These are phyloP conservation scores for Rhysida immarginata DNA, from an alignment of 1,140 invertebrate genomes.

Conservation along the genomic window DNA sequence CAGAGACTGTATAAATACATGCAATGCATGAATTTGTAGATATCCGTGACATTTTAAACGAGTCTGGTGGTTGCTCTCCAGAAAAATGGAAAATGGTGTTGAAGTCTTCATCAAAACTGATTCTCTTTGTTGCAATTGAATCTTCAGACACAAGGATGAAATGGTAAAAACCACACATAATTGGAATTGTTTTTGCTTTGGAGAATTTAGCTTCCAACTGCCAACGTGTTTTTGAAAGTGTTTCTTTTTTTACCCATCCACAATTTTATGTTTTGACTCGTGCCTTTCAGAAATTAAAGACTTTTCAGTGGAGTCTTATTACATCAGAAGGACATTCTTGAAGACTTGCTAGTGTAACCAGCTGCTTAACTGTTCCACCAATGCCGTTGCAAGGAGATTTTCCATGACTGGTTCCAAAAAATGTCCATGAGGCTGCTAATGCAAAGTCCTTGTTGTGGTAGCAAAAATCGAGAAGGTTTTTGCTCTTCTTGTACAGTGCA, in stretches of 20 bases:
- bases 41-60: not conserved
- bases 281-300: not conserved
- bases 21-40: not conserved
- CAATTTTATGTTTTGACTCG: not conserved
- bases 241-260: not conserved
- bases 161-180: not conserved
- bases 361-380: constrained; percentile 4
- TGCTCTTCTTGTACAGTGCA: not conserved
- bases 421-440: constrained; percentile 16
- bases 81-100: not conserved
- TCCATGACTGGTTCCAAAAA: constrained; percentile 23
- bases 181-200: not conserved
- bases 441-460: not conserved
- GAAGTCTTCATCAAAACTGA: not conserved
- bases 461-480: not conserved
- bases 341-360: constrained; percentile 2
- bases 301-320: not conserved
- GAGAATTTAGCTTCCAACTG: not conserved
- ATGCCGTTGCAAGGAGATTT: constrained; percentile 20
- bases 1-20: not conserved
- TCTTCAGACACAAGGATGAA: not conserved
- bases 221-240: not conserved
- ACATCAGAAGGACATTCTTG: not conserved
- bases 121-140: not conserved
- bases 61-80: not conserved